Evolutionary conservation across 2,113 vertebrate species (phyloP).

Genomic region (Lanius collurio): DNA sequence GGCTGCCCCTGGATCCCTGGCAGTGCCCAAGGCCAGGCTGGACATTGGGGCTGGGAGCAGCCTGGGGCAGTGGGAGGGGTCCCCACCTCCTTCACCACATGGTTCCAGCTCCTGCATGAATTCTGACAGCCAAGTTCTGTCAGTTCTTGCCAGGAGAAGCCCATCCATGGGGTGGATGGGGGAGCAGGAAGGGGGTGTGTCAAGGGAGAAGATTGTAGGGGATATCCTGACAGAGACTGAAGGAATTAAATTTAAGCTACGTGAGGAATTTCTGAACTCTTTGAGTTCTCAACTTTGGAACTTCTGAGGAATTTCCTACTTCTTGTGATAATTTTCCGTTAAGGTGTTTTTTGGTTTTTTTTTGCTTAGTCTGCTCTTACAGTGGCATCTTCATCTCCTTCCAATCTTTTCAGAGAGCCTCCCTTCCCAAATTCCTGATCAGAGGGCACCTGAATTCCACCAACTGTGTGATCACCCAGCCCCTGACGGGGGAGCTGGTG

Average conservation of each 20-base stretch:
- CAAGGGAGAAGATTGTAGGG: not conserved
- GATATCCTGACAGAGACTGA: not conserved
- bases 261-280: not conserved
- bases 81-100: not conserved
- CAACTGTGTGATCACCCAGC: conserved; percentile 88
- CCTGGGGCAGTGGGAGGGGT: not conserved
- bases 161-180: not conserved
- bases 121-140: not conserved
- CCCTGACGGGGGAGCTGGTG: conserved; percentile 88
- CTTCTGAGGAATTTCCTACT: rapidly evolving
- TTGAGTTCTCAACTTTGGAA: not conserved
- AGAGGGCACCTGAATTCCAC: conserved; percentile 88
- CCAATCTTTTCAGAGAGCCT: conserved; percentile 71
- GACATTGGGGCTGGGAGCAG: not conserved
- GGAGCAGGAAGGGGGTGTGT: not conserved
- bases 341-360: not conserved
- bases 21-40: not conserved
- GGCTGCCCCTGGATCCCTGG: not conserved
- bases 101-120: not conserved
- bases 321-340: not conserved
- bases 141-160: not conserved
- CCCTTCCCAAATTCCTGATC: conserved; percentile 90
- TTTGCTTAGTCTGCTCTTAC: not conserved
- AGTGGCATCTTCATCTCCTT: not conserved
- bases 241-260: not conserved